Evolutionary conservation across 2,113 vertebrate species (phyloP), one percentile per base, ranked within the genome.

Genomic region (Cebidichthys violaceus): DNA sequence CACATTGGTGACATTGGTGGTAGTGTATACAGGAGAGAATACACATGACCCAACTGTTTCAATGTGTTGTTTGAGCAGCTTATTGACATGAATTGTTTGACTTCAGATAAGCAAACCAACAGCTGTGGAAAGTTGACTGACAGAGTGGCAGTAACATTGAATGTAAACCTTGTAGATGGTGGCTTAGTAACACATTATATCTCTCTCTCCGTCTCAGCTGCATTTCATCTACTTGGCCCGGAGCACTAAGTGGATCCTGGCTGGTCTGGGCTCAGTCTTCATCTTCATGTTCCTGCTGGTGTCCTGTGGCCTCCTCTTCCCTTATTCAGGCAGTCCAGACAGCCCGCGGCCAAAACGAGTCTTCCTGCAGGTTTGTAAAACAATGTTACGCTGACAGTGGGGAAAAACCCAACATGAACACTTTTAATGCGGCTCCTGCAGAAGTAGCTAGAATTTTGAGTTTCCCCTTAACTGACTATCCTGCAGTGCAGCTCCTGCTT

Each of bases 321-420:
- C 98, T 3, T 99, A 97, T 64, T 96, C 97, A 35, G 96, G 91
- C 24, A 93, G 92, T 86, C 92, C 90, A 0, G 92, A 94, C 60
- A 94, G 93, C 55, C 98, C 98, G 0, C 96, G 96, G 57, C 98
- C 98, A 57, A 99, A 99, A 84, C 92, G 98, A 65, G 91, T 99
- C 70, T 97, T 98, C 90, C 88, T 99, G 31, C 98, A 99, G 98
- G 98, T 98, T 35, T 54, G 11, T 37, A 13, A 47, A 27, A 18
- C n/a, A n/a, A 9, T 0, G 27, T 43, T 35, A 15, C 17, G 24
- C 35, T n/a, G 29, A 14, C 24, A 4, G 20, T 18, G 33, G 1
- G 24, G 2, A 24, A 39, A 66, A 45, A 35, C 35, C 45, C 20
- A 35, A 54, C 66, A 50, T 14, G 10, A 70, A 43, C 17, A 57